A percentile compares a stretch with the other conserved stretches of the same genome.
Conservation (phyloP, 2,888 invertebrate genomes). For the Muscina levida region DNA sequence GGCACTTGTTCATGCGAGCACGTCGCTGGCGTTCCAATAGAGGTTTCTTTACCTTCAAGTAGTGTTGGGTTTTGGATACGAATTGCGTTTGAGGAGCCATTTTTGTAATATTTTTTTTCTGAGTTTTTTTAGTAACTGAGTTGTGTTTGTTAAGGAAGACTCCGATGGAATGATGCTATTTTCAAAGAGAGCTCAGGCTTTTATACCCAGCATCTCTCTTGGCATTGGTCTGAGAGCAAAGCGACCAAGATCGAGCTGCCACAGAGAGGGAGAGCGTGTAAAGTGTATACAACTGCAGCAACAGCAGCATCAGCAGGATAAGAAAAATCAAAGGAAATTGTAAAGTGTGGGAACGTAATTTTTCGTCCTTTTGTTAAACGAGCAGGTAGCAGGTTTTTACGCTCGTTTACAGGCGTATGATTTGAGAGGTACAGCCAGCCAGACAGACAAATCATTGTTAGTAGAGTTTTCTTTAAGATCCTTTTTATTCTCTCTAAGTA, state of each 20-base stretch:
- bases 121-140: conserved; percentile 28
- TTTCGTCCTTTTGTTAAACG: conserved; percentile 14
- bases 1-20: conserved; percentile 93
- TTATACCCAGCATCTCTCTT: conserved; percentile 48
- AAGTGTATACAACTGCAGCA: too few relatives aligned
- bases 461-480: conserved; percentile 24
- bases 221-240: conserved; percentile 6
- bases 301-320: too few relatives aligned
- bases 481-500: conserved; percentile 22
- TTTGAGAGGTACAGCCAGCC: not conserved
- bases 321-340: conserved; percentile 53
- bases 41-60: conserved; percentile 96
- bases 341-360: conserved; percentile 56
- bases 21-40: conserved; percentile 93
- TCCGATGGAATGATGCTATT: conserved; percentile 59
- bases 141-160: conserved; percentile 54
- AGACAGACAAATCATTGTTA: conserved; percentile 22
- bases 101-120: conserved; percentile 34
- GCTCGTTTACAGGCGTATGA: not conserved
- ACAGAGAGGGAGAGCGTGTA: not conserved
- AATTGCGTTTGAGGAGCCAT: conserved; percentile 67
- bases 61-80: conserved; percentile 91
- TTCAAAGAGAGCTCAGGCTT: conserved; percentile 45
- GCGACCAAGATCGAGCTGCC: too few relatives aligned
- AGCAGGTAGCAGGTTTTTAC: conserved; percentile 40